phyloP scores from a whole-genome alignment of 2,888 invertebrate species.

The Dryobotodes eremita region DNA sequence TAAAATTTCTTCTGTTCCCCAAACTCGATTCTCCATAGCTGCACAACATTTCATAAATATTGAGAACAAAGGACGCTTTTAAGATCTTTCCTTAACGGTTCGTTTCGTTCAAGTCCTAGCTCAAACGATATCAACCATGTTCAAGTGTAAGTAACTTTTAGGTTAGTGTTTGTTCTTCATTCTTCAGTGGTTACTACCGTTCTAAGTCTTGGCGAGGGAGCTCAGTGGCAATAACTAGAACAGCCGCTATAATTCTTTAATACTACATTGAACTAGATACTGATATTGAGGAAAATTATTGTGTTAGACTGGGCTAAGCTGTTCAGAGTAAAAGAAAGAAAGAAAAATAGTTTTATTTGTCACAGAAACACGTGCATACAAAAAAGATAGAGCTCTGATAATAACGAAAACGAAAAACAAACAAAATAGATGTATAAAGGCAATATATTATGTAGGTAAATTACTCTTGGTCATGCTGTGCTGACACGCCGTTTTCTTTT shows the following conservation, averaged over 20 bases:
- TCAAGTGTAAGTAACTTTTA: constrained; percentile 52
- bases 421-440: too few relatives aligned
- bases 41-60: constrained; percentile 62
- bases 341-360: too few relatives aligned
- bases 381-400: too few relatives aligned
- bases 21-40: constrained; percentile 56
- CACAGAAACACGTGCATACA: too few relatives aligned
- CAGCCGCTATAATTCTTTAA: constrained; percentile 41
- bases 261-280: constrained; percentile 38
- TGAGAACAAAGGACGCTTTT: constrained; percentile 64
- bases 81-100: constrained; percentile 60
- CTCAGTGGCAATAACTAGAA: constrained; percentile 34
- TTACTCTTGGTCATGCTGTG: constrained; percentile 27
- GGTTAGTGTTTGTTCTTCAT: constrained; percentile 57
- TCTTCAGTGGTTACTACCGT: constrained; percentile 40
- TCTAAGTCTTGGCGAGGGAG: constrained; percentile 45
- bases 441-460: constrained; percentile 17
- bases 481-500: constrained; percentile 27
- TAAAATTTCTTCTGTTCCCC: constrained; percentile 43
- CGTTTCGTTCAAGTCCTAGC: constrained; percentile 57
- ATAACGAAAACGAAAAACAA: too few relatives aligned
- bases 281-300: constrained; percentile 18
- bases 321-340: constrained; percentile 11
- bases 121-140: constrained; percentile 54
- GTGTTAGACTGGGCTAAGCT: neutral